Conservation (phyloP, 2,888 invertebrate species). For the Troglohyphantes excavatus region DNA sequence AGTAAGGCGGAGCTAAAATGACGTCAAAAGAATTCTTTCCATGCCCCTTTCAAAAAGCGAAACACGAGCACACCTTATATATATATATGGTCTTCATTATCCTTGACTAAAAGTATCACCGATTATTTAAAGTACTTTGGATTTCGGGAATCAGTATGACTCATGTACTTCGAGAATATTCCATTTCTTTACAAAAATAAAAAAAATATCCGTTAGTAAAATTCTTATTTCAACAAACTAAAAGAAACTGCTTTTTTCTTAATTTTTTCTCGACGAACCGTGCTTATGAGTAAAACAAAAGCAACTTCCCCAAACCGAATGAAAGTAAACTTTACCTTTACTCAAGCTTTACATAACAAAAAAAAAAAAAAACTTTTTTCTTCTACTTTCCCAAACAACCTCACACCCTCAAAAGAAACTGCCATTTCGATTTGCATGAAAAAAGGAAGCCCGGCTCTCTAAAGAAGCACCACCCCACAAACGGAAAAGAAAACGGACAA, state of each 20-base stretch:
- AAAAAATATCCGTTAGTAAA: no score
- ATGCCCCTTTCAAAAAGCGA: no score
- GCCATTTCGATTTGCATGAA: slow-evolving; percentile 39
- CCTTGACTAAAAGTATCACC: no score
- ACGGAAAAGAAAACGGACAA: not conserved
- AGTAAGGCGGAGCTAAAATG: no score
- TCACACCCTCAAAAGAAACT: slow-evolving; percentile 5
- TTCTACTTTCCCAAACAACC: slow-evolving; percentile 12
- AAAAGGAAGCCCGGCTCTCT: not conserved
- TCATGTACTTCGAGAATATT: no score
- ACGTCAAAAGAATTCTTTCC: no score
- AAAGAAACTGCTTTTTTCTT: not conserved
- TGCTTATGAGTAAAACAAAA: not conserved
- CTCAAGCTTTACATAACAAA: not conserved
- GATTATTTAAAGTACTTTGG: no score
- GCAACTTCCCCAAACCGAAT: not conserved
- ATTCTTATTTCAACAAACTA: no score
- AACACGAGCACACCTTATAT: no score
- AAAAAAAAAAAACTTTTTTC: not conserved
- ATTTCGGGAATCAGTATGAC: no score
- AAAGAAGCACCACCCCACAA: slow-evolving; percentile 6
- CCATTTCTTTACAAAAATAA: no score
- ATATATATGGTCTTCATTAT: no score
- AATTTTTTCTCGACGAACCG: not conserved
- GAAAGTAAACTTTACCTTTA: not conserved